These are phyloP conservation scores for Cheiracanthium punctorium DNA, from an alignment of 2,888 invertebrate genomes.

Conservation along the genomic window DNA sequence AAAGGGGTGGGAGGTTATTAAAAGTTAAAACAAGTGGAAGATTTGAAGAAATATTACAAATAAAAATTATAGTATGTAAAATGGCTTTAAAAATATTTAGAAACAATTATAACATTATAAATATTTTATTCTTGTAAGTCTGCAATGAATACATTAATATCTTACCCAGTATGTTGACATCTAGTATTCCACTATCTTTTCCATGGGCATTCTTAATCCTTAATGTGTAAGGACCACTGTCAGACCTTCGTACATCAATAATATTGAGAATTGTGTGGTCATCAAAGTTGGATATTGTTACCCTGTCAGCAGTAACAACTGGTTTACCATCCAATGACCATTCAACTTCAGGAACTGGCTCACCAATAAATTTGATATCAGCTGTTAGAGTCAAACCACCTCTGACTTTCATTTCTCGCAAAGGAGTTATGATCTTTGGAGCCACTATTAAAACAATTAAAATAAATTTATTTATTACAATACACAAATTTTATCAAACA, in stretches of 20 bases:
- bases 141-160: neutral
- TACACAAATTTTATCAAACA: too few species aligned
- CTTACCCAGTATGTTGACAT: slow-evolving; percentile 87
- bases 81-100: too few species aligned
- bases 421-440: slow-evolving; percentile 94
- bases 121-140: too few species aligned
- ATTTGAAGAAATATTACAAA: too few species aligned
- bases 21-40: too few species aligned
- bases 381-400: slow-evolving; percentile 93
- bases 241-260: slow-evolving; percentile 92
- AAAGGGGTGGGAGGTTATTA: too few species aligned
- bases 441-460: slow-evolving; percentile 80
- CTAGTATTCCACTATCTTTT: slow-evolving; percentile 92
- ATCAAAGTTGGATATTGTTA: slow-evolving; percentile 91
- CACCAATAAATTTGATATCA: slow-evolving; percentile 83
- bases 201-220: slow-evolving; percentile 94
- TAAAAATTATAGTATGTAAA: too few species aligned
- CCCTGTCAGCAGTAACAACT: slow-evolving; percentile 84
- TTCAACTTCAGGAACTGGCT: slow-evolving; percentile 77
- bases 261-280: slow-evolving; percentile 94
- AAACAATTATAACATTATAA: too few species aligned
- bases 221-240: slow-evolving; percentile 93
- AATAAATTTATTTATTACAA: too few species aligned
- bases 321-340: slow-evolving; percentile 77
- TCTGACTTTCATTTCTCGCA: slow-evolving; percentile 92